Evolutionary conservation across 2,113 vertebrate species (phyloP).

Genomic region (Sialia sialis): DNA sequence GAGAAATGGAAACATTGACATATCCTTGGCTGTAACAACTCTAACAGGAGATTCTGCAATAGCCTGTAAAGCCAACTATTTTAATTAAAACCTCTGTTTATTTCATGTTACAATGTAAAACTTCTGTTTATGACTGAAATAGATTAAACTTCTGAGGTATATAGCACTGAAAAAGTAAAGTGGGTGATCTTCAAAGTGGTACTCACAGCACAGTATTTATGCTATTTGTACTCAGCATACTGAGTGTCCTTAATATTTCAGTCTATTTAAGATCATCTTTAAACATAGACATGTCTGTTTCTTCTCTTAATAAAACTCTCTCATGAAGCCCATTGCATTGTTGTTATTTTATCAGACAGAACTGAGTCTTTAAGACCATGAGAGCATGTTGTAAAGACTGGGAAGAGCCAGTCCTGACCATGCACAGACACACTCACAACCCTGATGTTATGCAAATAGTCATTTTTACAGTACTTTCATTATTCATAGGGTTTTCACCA

Average conservation of each 20-base stretch:
- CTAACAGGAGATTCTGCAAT: neutral
- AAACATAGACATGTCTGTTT: neutral
- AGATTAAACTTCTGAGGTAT: neutral
- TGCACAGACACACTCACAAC: neutral
- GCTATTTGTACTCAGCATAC: neutral
- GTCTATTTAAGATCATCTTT: neutral
- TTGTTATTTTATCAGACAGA: neutral
- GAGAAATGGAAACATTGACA: conserved; percentile 14
- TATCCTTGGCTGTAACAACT: neutral
- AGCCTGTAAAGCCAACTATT: neutral
- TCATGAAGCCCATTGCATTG: neutral
- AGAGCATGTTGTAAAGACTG: neutral
- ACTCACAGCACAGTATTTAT: neutral
- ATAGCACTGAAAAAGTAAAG: neutral
- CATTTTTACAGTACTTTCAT: neutral
- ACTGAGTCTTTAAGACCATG: neutral
- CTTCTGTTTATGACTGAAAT: neutral
- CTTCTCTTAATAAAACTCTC: neutral
- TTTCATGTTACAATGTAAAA: neutral
- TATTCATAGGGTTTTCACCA: neutral
- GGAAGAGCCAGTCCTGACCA: neutral
- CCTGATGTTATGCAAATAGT: neutral
- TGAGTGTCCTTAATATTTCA: neutral
- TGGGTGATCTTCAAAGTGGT: neutral
- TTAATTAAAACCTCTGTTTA: neutral